phyloP scores from a whole-genome alignment of 2,888 invertebrate species.

The Hoplodrina ambigua region DNA sequence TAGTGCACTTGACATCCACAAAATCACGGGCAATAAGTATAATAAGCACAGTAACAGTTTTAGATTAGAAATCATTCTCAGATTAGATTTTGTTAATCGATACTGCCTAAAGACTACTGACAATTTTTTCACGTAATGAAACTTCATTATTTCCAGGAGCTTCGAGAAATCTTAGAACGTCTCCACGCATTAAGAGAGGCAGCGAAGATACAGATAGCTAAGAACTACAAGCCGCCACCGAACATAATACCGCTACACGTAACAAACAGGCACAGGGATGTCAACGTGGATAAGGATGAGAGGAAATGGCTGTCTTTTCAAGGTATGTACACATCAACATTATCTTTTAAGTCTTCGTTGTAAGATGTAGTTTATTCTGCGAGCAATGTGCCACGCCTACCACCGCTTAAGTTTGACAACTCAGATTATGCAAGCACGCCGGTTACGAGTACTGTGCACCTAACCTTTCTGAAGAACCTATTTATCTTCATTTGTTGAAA shows the following conservation, averaged over 20 bases:
- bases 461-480: too few relatives aligned
- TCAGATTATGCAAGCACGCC: too few relatives aligned
- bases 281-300: constrained; percentile 87
- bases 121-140: background rate
- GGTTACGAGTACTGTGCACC: too few relatives aligned
- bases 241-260: constrained; percentile 80
- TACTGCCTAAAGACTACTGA: too few relatives aligned
- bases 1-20: too few relatives aligned
- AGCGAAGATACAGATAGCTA: constrained; percentile 78
- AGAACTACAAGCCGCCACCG: constrained; percentile 79
- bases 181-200: constrained; percentile 83
- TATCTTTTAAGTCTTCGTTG: background rate
- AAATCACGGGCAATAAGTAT: too few relatives aligned
- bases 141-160: constrained; percentile 72
- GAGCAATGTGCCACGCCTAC: too few relatives aligned
- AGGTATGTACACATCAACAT: constrained; percentile 70
- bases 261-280: constrained; percentile 84
- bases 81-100: too few relatives aligned
- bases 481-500: too few relatives aligned
- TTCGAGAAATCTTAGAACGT: constrained; percentile 80
- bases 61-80: too few relatives aligned
- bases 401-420: too few relatives aligned
- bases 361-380: background rate
- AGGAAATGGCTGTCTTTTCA: constrained; percentile 88
- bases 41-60: too few relatives aligned